Evolutionary conservation across 2,113 vertebrate species (phyloP), one percentile per base, ranked within the genome.

Genomic region (Malaclemys terrapin): DNA sequence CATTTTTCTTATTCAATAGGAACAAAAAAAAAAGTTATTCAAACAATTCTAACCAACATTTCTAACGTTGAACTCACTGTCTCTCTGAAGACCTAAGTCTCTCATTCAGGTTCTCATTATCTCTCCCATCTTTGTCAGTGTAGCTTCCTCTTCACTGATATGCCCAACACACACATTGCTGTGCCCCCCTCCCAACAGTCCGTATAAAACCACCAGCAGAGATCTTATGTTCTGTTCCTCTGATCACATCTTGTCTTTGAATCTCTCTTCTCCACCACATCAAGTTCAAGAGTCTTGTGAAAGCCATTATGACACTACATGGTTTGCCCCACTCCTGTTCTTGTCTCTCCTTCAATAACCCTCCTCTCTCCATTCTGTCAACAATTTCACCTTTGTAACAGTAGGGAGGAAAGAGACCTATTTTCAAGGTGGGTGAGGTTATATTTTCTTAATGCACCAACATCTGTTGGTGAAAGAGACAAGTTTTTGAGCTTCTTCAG

Each of bases 251-350:
- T 47, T 59, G 31, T 3, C 4, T 29, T 52, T 10, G 14, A 3
- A 1, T 87, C 91, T 25, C 62, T 75, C 59, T 85, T 65, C 35
- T 90, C 52, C n/a, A 69, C 29, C 53, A 31, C 11, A 53, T 89
- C 38, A 50, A n/a, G 11, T 49, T 62, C 19, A 53, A 52, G 20
- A 81, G 8, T 54, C n/a, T 82, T 62, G 7, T 20, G 1, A 0
- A 7, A 16, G 47, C 57, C 1, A 0, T 1, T 53, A 47, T 50
- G 49, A 35, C 42, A 82, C 29, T 13, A 54, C 0, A 0, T 38
- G 11, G 5, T 38, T 56, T 88, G 53, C 10, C 24, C 52, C 11
- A 38, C 75, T 91, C 29, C 75, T 85, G 16, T 82, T 65, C 35
- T 52, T 19, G 22, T 10, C 35, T 89, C 20, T 62, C 52, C 38